Base-by-base conservation (phyloP, 2,113 vertebrate species). In the Saguinus midas region DNA sequence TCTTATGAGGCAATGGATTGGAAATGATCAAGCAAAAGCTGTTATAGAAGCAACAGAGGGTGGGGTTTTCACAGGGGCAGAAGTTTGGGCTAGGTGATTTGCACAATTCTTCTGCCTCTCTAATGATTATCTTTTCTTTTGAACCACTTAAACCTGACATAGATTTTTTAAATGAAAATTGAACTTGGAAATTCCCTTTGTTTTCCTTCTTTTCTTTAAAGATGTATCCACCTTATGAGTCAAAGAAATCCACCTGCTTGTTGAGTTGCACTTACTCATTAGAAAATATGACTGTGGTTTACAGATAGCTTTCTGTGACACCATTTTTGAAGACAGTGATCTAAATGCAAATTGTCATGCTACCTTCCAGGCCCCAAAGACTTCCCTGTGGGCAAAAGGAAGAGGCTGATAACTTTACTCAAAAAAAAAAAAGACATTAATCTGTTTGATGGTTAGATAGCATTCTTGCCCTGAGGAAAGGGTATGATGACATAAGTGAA, bases 201-300 rank as follows among this genome's bases (percentile, higher is more conserved):
- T 85, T 85, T 96, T 90, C 25, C 8, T 95, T 16, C 7, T 90
- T 90, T 57, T 52, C 25, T 78, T 92, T 80, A 64, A 88, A 82
- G 66, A 84, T 94, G 73, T 18, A n/a, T 8, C 48, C 2, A 8
- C 37, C 32, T 55, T 58, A 57, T 32, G 35, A 95, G 29, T 6
- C 20, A 90, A 73, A 11, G 52, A n/a, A 57, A 64, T 85, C 50
- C 4, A 45, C 3, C 3, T 82, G 12, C 23, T 88, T 79, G 0
- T 35, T 18, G 29, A 43, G 37, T 90, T 79, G 68, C 10, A 45
- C 48, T 84, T 55, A 48, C 45, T 90, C 79, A 48, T 83, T 90
- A 70, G 55, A 92, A 72, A 80, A 94, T 29, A 50, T 43, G 17
- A 68, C 16, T 43, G 7, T 50, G 11, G 27, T 57, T 93, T 91